Evolutionary conservation across 2,888 invertebrate genomes (phyloP), one percentile per base, ranked within the genome.

Genomic region (Rhabditoides inermis): DNA sequence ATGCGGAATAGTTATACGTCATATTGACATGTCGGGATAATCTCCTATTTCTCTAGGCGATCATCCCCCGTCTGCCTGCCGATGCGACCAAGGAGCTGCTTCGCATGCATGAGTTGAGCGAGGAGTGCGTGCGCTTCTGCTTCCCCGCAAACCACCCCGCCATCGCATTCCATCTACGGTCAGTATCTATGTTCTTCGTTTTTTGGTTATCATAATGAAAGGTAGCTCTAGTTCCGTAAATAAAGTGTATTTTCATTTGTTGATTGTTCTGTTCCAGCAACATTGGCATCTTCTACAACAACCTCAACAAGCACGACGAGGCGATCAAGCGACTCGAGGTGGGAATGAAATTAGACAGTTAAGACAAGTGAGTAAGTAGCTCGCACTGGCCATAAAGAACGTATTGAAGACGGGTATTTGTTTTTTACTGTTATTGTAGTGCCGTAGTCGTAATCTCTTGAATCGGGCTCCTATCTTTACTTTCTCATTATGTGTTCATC

Each of bases 121-220:
- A 69, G 45, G 61, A 53, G 2, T 73, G 73, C 44, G 59, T 73
- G 30, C 58, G 70, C 7, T 25, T 60, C 2, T 72, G 68, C 51
- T 73, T 63, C 50, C 73, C 73, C 5, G 47, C 53, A 5, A 64
- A 67, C 51, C 73, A 73, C 53, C 73, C 73, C 12, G 72, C 69
- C 1, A 41, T 72, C n/a, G 68, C 68, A 12, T 74, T 71, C 51
- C 70, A 74, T 47, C 53, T 70, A 12, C 42, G 65, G 53, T 53
- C 36, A n/a, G 42, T 4, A 18, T n/a, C n/a, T n/a, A n/a, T n/a
- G n/a, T n/a, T n/a, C n/a, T n/a, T 4, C n/a, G n/a, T n/a, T n/a
- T n/a, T n/a, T n/a, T n/a, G n/a, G n/a, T n/a, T n/a, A n/a, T n/a
- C n/a, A n/a, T n/a, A n/a, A n/a, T n/a, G n/a, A n/a, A n/a, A n/a